These are phyloP conservation scores for Drosophila paramelanica DNA, from an alignment of 2,888 invertebrate species.

Conservation along the genomic window DNA sequence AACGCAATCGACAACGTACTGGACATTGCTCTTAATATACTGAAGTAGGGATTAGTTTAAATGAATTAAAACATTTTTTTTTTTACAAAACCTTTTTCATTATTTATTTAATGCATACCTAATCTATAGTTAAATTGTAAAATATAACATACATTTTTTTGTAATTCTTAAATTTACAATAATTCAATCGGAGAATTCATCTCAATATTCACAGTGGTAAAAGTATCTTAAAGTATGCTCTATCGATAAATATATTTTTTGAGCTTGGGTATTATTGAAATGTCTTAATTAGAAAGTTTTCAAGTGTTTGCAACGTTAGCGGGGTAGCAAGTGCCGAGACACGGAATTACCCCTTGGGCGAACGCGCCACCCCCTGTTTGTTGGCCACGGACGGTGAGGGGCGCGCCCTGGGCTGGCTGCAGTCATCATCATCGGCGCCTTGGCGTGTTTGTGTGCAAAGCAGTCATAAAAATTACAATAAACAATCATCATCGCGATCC, in stretches of 20 bases:
- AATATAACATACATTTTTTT: too few relatives aligned
- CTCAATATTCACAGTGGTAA: not conserved
- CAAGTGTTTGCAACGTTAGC: conserved; percentile 34
- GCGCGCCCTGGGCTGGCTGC: conserved; percentile 39
- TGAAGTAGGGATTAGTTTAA: too few relatives aligned
- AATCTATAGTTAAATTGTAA: too few relatives aligned
- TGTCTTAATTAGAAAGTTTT: conserved; percentile 72
- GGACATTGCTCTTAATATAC: too few relatives aligned
- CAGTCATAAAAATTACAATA: conserved; percentile 83
- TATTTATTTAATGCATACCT: too few relatives aligned
- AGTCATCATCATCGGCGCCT: conserved; percentile 75
- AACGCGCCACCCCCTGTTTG: conserved; percentile 1
- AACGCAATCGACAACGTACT: too few relatives aligned
- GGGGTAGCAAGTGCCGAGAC: conserved; percentile 24
- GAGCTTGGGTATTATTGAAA: conserved; percentile 36
- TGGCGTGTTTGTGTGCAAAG: conserved; percentile 81
- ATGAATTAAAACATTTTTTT: too few relatives aligned
- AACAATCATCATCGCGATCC: conserved; percentile 79
- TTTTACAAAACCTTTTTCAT: too few relatives aligned
- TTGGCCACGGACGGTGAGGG: not conserved
- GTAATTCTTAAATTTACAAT: too few relatives aligned
- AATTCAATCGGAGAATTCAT: not conserved
- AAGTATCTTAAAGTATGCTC: not conserved
- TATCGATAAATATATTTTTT: conserved; percentile 3
- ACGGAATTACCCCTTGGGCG: conserved; percentile 25